phyloP scores from a whole-genome alignment of 2,888 invertebrate genomes.

The Argynnis bischoffii region DNA sequence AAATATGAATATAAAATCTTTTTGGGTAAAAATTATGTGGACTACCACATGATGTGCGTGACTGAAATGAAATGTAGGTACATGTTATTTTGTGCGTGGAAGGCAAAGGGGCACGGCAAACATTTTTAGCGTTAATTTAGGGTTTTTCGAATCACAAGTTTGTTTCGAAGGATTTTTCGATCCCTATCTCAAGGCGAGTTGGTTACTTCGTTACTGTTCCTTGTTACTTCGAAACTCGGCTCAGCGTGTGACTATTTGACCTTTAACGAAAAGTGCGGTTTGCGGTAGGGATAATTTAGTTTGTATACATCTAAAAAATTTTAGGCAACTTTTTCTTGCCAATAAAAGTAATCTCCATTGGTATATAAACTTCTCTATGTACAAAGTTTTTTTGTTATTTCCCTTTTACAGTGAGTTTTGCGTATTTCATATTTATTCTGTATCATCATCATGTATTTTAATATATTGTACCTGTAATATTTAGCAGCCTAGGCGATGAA shows the following conservation, averaged over 20 bases:
- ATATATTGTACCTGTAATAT: neutral
- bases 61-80: slow-evolving; percentile 23
- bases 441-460: neutral
- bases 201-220: slow-evolving; percentile 29
- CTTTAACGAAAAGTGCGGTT: neutral
- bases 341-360: neutral
- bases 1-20: slow-evolving; percentile 1
- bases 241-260: slow-evolving; percentile 18
- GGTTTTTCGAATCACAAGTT: slow-evolving; percentile 11
- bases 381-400: too few species aligned
- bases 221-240: slow-evolving; percentile 20
- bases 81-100: slow-evolving; percentile 7
- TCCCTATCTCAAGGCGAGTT: slow-evolving; percentile 21
- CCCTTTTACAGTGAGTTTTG: too few species aligned
- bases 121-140: slow-evolving; percentile 15
- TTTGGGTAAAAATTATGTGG: slow-evolving; percentile 16
- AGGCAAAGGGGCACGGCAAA: slow-evolving; percentile 11
- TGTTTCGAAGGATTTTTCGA: slow-evolving; percentile 14
- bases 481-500: neutral
- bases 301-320: neutral
- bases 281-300: slow-evolving; percentile 12
- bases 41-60: slow-evolving; percentile 24
- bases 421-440: too few species aligned
- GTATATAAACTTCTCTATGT: too few species aligned
- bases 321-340: neutral